phyloP scores from a whole-genome alignment of 2,888 invertebrate genomes.

The Macropis europaea region DNA sequence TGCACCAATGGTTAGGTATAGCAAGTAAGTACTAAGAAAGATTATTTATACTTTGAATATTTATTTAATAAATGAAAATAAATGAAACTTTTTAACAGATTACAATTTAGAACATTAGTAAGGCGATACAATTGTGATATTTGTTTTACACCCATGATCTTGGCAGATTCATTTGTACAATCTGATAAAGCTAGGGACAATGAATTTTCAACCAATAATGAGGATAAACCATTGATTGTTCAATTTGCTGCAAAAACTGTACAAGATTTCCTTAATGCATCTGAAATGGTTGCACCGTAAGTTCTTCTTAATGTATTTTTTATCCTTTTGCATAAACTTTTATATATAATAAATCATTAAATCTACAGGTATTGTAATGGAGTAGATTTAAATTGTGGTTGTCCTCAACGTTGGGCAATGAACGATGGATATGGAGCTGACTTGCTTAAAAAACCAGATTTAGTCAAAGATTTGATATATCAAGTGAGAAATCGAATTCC shows the following conservation, averaged over 20 bases:
- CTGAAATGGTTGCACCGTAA: constrained; percentile 90
- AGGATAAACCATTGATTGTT: constrained; percentile 92
- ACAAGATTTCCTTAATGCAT: constrained; percentile 91
- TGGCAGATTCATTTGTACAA: constrained; percentile 95
- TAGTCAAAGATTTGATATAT: constrained; percentile 89
- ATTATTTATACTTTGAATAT: constrained; percentile 5
- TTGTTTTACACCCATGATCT: constrained; percentile 97
- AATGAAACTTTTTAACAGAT: constrained; percentile 79
- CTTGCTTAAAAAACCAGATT: constrained; percentile 90
- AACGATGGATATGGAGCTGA: constrained; percentile 94
- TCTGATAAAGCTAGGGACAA: constrained; percentile 92
- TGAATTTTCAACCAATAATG: constrained; percentile 88
- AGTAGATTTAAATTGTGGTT: constrained; percentile 98
- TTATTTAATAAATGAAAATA: background rate
- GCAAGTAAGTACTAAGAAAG: constrained; percentile 82
- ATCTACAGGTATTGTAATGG: constrained; percentile 89
- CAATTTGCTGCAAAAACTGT: constrained; percentile 96
- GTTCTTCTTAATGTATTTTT: constrained; percentile 66
- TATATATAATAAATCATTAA: constrained; percentile 43
- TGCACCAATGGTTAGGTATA: constrained; percentile 98
- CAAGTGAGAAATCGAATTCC: constrained; percentile 88
- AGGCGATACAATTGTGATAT: constrained; percentile 92
- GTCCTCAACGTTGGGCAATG: constrained; percentile 97
- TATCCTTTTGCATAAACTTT: background rate
- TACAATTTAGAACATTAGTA: constrained; percentile 89